Evolutionary conservation across 2,888 invertebrate species (phyloP), one percentile per base, ranked within the genome.

Genomic region (Escarpia spicata): DNA sequence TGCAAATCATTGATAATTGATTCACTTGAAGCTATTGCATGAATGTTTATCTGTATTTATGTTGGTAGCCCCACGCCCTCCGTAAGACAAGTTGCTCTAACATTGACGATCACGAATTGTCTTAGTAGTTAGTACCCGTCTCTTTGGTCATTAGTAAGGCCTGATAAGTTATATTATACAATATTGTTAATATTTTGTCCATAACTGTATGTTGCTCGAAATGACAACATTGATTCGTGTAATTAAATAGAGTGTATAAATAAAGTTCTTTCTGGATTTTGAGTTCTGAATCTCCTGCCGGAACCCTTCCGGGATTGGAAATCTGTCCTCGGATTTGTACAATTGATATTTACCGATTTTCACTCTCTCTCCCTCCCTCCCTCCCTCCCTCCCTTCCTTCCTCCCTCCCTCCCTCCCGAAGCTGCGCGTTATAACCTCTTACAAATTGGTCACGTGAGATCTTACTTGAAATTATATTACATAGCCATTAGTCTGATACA

Each of bases 361-460:
- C 37, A 26, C n/a, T 1, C 89, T 26, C 19, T 1, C n/a, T 26
- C 89, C 91, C 31, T 19, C 60, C 58, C 26, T 92, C 37, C 37
- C 60, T 26, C 92, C 58, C 60, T 92, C 92, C 58, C 44, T 92
- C 60, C 58, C 60, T 92, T 0, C 58, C 92, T 92, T 0, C 58
- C 60, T 92, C 60, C 60, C 58, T 89, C 58, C 12, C 58, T 37
- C 37, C 37, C 37, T 37, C 37, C 37, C 37, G 37, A 37, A 37
- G 37, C 37, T 37, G 37, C 37, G 37, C 37, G 37, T 37, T 37
- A 37, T 37, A 37, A 37, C 37, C 37, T 37, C 37, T 37, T 37
- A 37, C 37, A 37, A 37, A 37, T 37, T 37, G 37, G 37, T 37
- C 37, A 37, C 37, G 37, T 37, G 37, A 37, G 37, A 37, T 37